Base-by-base conservation (phyloP, 2,113 vertebrate genomes). In the Alosa alosa region DNA sequence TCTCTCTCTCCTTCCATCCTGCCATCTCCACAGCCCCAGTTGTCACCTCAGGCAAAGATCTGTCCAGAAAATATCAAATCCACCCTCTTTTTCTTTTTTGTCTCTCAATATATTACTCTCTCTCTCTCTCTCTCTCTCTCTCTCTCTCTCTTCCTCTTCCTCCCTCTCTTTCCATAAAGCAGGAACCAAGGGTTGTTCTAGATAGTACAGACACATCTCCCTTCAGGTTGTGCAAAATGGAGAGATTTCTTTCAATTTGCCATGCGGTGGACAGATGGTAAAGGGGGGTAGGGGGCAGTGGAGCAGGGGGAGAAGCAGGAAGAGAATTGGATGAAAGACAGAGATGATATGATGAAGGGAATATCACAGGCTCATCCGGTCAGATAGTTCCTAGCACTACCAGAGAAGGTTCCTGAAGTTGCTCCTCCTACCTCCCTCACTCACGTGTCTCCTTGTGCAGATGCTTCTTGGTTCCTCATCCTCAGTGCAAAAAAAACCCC, bases 1-100 rank as follows among this genome's bases (percentile, higher is more conserved):
- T 72, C 68, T 13, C 83, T 39, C 2, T 84, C 64, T 44, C 25
- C 83, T 60, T 36, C 68, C 72, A 87, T 72, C 64, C n/a, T 36
- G 13, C 64, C 64, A 31, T 72, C 64, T 72, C 64, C 25, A 72
- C n/a, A 31, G 8, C n/a, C 64, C 64, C 31, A 36, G 2, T 9
- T 72, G 64, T 72, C 64, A 72, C 64, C 64, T 36, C 25, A 13
- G 64, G 64, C 64, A 72, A 72, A 15, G 64, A 72, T 36, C 64
- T 36, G 64, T 72, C 64, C 52, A 39, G 52, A 41, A 25, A 55
- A 52, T 55, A 36, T 55, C 9, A 17, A 41, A 31, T 36, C 36
- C 64, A 13, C 10, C 3, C n/a, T 72, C 22, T 31, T 68, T 68
- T 25, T n/a, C n/a, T 31, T 4, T 31, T n/a, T 6, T 83, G 8